Conservation (phyloP, 2,888 invertebrate genomes). For the Ichneumon xanthorius region DNA sequence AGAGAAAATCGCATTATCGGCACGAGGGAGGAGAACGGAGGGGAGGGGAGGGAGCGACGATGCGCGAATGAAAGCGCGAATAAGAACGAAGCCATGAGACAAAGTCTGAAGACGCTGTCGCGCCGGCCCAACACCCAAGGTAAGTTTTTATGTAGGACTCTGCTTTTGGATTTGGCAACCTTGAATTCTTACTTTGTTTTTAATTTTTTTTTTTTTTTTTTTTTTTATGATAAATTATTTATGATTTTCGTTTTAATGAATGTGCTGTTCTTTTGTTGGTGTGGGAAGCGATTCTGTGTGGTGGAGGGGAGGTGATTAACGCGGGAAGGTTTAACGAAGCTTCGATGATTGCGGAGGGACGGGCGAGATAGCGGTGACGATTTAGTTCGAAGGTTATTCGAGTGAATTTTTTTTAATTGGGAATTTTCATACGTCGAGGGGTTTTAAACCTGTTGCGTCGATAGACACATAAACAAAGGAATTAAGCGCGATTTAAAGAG, state of each 20-base stretch:
- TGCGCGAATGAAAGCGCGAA: not conserved
- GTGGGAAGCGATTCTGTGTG: not conserved
- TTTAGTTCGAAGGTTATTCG: no score
- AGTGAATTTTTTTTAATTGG: no score
- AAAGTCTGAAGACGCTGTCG: slow-evolving; percentile 78
- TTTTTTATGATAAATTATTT: not conserved
- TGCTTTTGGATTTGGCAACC: not conserved
- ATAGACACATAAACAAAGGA: no score
- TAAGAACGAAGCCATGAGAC: slow-evolving; percentile 78
- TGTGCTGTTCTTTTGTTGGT: not conserved
- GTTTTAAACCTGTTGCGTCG: no score
- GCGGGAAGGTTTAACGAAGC: no score
- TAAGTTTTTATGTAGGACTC: slow-evolving; percentile 67
- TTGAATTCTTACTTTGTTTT: not conserved
- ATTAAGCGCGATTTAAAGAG: no score
- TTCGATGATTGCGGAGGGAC: no score
- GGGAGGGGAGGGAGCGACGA: not conserved
- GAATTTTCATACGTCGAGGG: no score
- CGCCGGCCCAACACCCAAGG: slow-evolving; percentile 84
- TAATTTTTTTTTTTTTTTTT: not conserved
- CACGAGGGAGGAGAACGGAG: slow-evolving; percentile 8
- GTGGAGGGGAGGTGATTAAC: no score
- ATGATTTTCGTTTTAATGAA: not conserved
- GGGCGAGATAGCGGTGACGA: no score
- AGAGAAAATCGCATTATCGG: not conserved